These are phyloP conservation scores for Numenius arquata DNA, from an alignment of 2,113 vertebrate species.

Conservation along the genomic window DNA sequence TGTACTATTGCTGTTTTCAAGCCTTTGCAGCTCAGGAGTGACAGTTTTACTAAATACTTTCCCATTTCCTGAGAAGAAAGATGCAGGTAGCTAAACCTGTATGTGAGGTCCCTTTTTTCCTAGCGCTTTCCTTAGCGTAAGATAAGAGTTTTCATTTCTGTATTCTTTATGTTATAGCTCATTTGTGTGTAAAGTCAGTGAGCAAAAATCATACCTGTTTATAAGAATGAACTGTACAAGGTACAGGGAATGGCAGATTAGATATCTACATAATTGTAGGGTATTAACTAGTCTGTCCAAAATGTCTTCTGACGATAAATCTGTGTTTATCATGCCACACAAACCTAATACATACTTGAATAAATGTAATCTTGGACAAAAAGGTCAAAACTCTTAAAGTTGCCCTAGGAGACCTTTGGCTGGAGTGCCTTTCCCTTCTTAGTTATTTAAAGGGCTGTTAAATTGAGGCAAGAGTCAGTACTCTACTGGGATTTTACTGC, in stretches of 20 bases:
- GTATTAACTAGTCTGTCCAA: background rate
- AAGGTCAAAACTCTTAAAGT: background rate
- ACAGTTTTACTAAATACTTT: background rate
- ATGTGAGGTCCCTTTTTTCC: background rate
- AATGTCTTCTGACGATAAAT: background rate
- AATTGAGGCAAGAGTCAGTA: background rate
- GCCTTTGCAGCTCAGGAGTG: background rate
- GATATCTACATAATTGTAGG: background rate
- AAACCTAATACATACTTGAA: background rate
- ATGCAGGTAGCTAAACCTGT: background rate
- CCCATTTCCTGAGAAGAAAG: background rate
- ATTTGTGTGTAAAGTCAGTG: background rate
- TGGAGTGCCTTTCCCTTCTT: background rate
- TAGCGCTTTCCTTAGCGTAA: background rate
- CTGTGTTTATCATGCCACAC: background rate
- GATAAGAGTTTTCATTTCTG: background rate
- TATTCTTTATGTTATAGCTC: background rate
- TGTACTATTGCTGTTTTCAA: background rate
- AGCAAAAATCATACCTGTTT: background rate
- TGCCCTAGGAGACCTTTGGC: background rate
- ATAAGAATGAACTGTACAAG: background rate
- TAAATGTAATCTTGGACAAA: background rate
- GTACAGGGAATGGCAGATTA: background rate
- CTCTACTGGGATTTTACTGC: background rate
- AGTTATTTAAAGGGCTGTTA: background rate